Percentiles rank a stretch among this genome's conserved stretches.
These are phyloP conservation scores for Podargus strigoides DNA, from an alignment of 2,797 vertebrate genomes.

Conservation along the genomic window DNA sequence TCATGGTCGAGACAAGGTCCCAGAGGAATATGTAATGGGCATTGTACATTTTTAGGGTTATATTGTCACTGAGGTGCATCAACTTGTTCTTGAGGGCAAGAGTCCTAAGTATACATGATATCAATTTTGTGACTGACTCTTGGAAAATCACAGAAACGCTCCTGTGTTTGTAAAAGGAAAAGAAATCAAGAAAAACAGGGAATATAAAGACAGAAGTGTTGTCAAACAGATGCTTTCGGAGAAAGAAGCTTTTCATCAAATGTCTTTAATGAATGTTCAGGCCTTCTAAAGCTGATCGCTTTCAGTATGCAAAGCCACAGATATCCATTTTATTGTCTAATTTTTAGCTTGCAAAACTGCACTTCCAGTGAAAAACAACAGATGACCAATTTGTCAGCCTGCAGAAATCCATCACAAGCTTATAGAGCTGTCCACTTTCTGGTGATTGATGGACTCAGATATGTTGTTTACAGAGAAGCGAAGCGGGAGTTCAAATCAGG, in stretches of 20 bases:
- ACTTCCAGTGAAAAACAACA: background rate
- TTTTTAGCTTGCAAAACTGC: background rate
- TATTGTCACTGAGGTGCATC: background rate
- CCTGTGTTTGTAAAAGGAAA: background rate
- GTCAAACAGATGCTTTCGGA: background rate
- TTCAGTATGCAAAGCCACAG: background rate
- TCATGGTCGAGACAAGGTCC: background rate
- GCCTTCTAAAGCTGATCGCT: background rate
- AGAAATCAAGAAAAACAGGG: background rate
- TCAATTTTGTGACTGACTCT: background rate
- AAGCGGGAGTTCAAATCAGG: no score
- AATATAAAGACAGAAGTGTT: background rate
- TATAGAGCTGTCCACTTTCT: background rate
- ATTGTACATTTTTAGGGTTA: background rate
- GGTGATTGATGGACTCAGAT: background rate
- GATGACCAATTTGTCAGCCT: background rate
- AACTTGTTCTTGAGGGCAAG: background rate
- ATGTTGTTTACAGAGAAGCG: slow-evolving; percentile 1
- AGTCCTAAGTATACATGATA: background rate
- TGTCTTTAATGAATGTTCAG: background rate
- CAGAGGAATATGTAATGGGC: background rate
- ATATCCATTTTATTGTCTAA: background rate
- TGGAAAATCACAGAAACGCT: background rate
- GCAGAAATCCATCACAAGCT: background rate
- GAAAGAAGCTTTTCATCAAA: background rate